Percentiles rank a stretch among this genome's conserved stretches.
Conservation (phyloP, 1,140 invertebrate species). For the Micrasema longulum region DNA sequence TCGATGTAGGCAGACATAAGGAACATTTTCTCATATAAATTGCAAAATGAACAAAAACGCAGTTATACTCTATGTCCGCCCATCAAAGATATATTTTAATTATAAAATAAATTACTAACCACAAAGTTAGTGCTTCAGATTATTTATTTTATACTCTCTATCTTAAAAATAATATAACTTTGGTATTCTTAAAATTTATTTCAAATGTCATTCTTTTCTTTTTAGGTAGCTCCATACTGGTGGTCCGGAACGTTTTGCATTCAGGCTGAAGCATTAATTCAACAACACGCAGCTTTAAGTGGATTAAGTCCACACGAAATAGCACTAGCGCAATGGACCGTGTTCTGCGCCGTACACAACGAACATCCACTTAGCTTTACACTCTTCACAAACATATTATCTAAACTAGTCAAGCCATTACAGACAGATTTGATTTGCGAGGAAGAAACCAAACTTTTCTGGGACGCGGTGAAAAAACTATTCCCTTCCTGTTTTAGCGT, state of each 20-base stretch:
- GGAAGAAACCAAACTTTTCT: constrained; percentile 82
- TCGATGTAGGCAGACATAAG: too few relatives aligned
- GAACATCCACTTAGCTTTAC: constrained; percentile 82
- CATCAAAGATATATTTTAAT: too few relatives aligned
- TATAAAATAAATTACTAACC: neutral
- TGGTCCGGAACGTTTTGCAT: constrained; percentile 89
- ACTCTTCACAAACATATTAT: constrained; percentile 76
- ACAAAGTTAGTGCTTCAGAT: constrained; percentile 42
- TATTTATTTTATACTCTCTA: too few relatives aligned
- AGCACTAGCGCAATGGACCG: constrained; percentile 79
- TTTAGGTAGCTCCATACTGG: constrained; percentile 78
- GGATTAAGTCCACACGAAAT: constrained; percentile 79
- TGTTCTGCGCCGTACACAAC: constrained; percentile 78
- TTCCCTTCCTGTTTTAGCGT: constrained; percentile 80
- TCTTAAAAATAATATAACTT: too few relatives aligned
- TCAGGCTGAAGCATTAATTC: constrained; percentile 84
- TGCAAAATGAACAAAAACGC: too few relatives aligned
- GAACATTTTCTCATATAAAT: too few relatives aligned
- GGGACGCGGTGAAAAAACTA: constrained; percentile 81
- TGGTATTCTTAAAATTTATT: too few relatives aligned
- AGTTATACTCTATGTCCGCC: too few relatives aligned
- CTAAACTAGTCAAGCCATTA: constrained; percentile 75
- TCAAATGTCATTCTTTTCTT: constrained; percentile 8
- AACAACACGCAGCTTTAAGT: constrained; percentile 93
- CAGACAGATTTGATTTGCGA: constrained; percentile 72